Base-by-base conservation (phyloP, 2,797 vertebrate genomes). In the Poeciliopsis infans region DNA sequence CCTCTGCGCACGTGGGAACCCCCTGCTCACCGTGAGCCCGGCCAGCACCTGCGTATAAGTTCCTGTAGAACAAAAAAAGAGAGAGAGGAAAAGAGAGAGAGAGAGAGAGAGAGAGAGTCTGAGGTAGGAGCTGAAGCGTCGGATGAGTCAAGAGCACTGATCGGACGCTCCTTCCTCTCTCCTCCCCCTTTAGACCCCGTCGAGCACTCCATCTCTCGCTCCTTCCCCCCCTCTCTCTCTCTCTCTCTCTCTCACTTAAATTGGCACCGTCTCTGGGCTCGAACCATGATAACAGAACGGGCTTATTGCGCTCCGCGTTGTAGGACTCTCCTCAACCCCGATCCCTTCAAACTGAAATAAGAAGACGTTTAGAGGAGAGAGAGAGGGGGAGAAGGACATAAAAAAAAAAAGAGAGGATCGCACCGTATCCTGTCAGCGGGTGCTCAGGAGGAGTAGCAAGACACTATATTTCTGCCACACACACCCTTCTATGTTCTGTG, bases 1-100 rank as follows among this genome's bases (percentile, higher is more conserved):
- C 96, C 95, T 94, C 93, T 93, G 95, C 95, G 96, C 95, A 93
- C 95, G 93, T 96, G 95, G 95, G 93, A 92, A 96, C 95, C 94
- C 88, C 88, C 89, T 93, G 92, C 87, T 85, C 83, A 70, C 68
- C 49, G 70, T 88, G 41, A 79, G 88, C 55, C 83, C 73, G 68
- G 51, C 90, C 94, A 89, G 94, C 95, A 94, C 92, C 87, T 96
- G 96, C 95, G 96, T 96, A 96, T 95, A 95, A 96, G 96, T 70
- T 95, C 95, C 95, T 95, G 94, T 83, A 74, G 70, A 73, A 86
- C 66, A 74, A 83, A 82, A 84, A 20, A 70, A 6, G 45, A 72
- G 45, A 31, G 28, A 36, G 70, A 72, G 31, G 49, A n/a, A 72
- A 46, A 31, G 31, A 31, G 31, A 31, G 45, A 72, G 45, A 33